Percentiles rank a stretch among this genome's conserved stretches.
These are phyloP conservation scores for Eupithecia dodoneata DNA, from an alignment of 2,888 invertebrate species.

Conservation along the genomic window DNA sequence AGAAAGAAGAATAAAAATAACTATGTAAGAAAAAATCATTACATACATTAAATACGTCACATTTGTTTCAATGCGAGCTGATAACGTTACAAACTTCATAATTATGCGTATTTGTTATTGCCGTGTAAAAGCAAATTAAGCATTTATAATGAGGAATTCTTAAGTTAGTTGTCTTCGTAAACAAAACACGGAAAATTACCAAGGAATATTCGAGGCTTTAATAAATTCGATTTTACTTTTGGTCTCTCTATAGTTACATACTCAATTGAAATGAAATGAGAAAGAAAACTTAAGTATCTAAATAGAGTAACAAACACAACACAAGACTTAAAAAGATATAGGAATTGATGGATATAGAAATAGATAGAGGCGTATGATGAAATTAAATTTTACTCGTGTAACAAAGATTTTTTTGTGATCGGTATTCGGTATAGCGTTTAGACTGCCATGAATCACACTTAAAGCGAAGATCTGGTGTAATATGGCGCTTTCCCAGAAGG, in stretches of 20 bases:
- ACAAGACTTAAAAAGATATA: too few species aligned
- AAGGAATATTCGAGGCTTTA: neutral
- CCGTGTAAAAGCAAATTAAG: constrained; percentile 8
- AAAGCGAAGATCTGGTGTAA: too few species aligned
- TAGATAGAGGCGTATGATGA: too few species aligned
- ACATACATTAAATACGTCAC: neutral
- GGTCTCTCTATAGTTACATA: neutral
- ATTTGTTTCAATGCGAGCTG: neutral
- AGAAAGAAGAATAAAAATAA: neutral
- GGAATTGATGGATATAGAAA: too few species aligned
- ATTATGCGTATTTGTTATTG: constrained; percentile 10
- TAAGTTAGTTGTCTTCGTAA: constrained; percentile 3
- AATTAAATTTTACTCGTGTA: too few species aligned
- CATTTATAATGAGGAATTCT: constrained; percentile 14
- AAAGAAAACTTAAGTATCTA: too few species aligned
- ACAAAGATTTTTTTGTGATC: too few species aligned
- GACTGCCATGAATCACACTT: too few species aligned
- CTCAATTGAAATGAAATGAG: neutral
- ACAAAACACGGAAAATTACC: neutral
- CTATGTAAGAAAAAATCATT: neutral
- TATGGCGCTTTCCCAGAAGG: too few species aligned
- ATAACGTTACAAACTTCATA: neutral
- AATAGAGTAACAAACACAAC: too few species aligned
- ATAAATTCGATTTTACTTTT: neutral
- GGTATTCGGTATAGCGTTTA: too few species aligned